These are phyloP conservation scores for Zenarchopterus dispar DNA, from an alignment of 2,797 vertebrate species.

Conservation along the genomic window DNA sequence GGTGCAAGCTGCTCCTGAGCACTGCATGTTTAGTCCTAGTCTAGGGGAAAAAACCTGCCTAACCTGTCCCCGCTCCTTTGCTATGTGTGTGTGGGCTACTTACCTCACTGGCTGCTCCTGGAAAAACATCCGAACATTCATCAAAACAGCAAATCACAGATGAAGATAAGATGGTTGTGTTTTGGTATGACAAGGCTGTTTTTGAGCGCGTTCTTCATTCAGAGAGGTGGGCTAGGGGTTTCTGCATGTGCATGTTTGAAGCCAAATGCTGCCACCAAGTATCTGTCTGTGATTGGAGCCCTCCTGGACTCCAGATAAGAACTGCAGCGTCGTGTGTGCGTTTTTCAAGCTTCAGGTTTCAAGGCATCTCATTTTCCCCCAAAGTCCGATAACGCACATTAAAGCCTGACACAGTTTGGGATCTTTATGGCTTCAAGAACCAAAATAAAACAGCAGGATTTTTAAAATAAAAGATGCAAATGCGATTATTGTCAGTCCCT, in stretches of 20 bases:
- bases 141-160: conserved; percentile 74
- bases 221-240: conserved; percentile 12
- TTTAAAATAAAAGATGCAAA: no score
- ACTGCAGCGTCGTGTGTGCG: conserved; percentile 18
- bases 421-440: no score
- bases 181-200: conserved; percentile 57
- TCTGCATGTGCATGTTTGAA: conserved; percentile 26
- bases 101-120: conserved; percentile 66
- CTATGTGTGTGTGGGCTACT: conserved; percentile 69
- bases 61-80: conserved; percentile 61
- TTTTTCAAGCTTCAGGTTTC: conserved; percentile 40
- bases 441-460: no score
- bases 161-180: conserved; percentile 70
- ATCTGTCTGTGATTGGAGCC: conserved; percentile 57
- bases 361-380: conserved; percentile 22
- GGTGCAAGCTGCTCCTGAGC: conserved; percentile 59
- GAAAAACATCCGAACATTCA: conserved; percentile 83
- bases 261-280: conserved; percentile 44
- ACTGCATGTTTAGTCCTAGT: conserved; percentile 60
- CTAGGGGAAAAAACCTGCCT: conserved; percentile 67
- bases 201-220: conserved; percentile 32
- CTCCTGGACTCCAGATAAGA: conserved; percentile 48
- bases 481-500: no score
- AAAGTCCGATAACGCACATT: conserved; percentile 55
- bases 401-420: conserved; percentile 25